Evolutionary conservation across 2,888 invertebrate genomes (phyloP), one percentile per base, ranked within the genome.

Genomic region (Pseudeuparius sepicola): DNA sequence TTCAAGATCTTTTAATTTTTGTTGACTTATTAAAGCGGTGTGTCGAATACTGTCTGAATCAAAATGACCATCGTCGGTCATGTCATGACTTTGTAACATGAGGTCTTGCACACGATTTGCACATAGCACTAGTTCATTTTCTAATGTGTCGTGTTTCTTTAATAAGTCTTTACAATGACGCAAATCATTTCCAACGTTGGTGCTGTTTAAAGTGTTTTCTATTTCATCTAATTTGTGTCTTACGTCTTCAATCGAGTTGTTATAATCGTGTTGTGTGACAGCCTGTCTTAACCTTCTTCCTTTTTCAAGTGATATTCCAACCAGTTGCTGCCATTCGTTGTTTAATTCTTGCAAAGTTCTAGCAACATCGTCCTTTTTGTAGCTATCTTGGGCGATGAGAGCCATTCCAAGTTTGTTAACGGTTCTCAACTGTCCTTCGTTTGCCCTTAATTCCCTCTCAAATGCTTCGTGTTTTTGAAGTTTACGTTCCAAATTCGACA

Each of bases 381-480:
- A 78, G 51, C 80, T 78, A 37, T 76, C 76, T 42, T 78, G 74
- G 1, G 73, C 72, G 38, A 86, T 74, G 41, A 89, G 60, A 2
- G 74, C 73, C 51, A 82, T 74, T 2, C 84, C 86, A 37, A 75
- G 74, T 53, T 87, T 87, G 48, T 86, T 88, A 0, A 93, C 83
- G 13, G 81, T 79, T 31, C 90, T 67, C 6, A 94, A 67, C 52
- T 93, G 86, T 9, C 89, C 90, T 60, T 96, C 92, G 54, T 96
- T 97, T 1, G 96, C 90, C 29, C 87, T 75, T 12, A 98, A 64
- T 57, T 98, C 97, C 1, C 94, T 70, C 54, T 96, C 94, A 56
- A 97, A 96, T 0, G 96, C 94, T 60, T 93, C 89, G 56, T 98
- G 97, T 55, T 93, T 93, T 62, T 94, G 92, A 2, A 93, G 64